Evolutionary conservation across 2,797 vertebrate species (phyloP).

Genomic region (Enteromius trimaculatus): DNA sequence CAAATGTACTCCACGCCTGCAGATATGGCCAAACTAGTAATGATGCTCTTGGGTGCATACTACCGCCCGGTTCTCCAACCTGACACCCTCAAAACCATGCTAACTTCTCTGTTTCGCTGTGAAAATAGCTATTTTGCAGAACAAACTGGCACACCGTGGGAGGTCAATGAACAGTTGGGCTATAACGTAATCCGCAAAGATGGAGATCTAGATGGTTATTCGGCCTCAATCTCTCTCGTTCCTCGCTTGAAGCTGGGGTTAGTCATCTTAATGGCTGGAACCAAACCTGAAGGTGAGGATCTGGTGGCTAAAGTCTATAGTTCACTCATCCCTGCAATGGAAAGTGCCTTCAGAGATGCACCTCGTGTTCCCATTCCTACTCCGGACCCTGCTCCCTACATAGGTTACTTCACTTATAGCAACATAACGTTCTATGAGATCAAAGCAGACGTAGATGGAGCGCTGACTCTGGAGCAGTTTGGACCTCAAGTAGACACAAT

Average conservation of each 20-base stretch:
- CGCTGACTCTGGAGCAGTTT: constrained; percentile 89
- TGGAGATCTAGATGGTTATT: constrained; percentile 89
- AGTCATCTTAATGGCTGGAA: constrained; percentile 86
- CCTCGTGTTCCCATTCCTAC: constrained; percentile 74
- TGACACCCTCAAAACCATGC: constrained; percentile 85
- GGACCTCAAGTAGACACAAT: constrained; percentile 85
- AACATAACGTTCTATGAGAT: constrained; percentile 92
- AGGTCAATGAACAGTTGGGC: constrained; percentile 84
- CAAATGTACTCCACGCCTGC: constrained; percentile 92
- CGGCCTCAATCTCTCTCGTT: constrained; percentile 85
- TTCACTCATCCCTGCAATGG: constrained; percentile 85
- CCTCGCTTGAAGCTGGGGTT: constrained; percentile 86
- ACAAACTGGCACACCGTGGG: constrained; percentile 91
- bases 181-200: constrained; percentile 89
- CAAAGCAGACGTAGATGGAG: constrained; percentile 75
- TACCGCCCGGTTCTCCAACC: constrained; percentile 74
- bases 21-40: constrained; percentile 88
- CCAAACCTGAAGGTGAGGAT: constrained; percentile 79
- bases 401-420: constrained; percentile 87
- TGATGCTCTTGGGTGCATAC: constrained; percentile 82
- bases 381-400: constrained; percentile 80
- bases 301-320: constrained; percentile 77
- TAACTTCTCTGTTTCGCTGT: constrained; percentile 83
- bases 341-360: constrained; percentile 81
- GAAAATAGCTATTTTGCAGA: constrained; percentile 85